These are phyloP conservation scores for Petroica traversi DNA, from an alignment of 2,113 vertebrate species.

Conservation along the genomic window DNA sequence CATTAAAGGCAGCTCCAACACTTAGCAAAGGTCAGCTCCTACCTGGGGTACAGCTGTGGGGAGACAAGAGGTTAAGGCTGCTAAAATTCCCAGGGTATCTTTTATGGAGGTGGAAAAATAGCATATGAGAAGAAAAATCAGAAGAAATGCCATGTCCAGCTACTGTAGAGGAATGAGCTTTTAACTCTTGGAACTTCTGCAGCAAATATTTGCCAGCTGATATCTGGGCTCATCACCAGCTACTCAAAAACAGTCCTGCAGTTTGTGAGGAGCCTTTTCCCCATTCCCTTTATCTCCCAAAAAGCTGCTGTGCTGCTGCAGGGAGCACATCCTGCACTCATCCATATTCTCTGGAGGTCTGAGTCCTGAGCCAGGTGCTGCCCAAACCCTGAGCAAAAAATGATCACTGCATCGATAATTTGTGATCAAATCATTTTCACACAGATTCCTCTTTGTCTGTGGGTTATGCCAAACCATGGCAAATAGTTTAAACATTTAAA, in stretches of 20 bases:
- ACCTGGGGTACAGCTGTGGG: slow-evolving; percentile 33
- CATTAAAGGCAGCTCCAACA: slow-evolving; percentile 17
- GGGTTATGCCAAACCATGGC: slow-evolving; percentile 16
- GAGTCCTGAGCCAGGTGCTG: neutral
- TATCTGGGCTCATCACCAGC: neutral
- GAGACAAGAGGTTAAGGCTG: slow-evolving; percentile 45
- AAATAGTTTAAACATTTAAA: neutral
- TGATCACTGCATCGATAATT: neutral
- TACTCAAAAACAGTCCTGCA: slow-evolving; percentile 5
- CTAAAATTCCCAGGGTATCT: slow-evolving; percentile 23
- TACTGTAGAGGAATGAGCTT: slow-evolving; percentile 18
- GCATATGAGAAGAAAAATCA: neutral
- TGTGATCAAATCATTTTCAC: neutral
- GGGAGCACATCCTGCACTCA: neutral
- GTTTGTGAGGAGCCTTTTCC: neutral
- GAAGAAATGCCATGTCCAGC: neutral
- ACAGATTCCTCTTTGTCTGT: neutral
- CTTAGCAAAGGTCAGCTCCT: slow-evolving; percentile 53
- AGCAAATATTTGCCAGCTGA: slow-evolving; percentile 12
- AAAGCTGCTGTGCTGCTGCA: neutral
- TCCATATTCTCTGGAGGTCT: neutral
- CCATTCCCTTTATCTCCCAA: neutral
- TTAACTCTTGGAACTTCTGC: slow-evolving; percentile 11
- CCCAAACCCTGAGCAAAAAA: neutral
- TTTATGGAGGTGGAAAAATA: neutral